A percentile compares a stretch with the other conserved stretches of the same genome.
These are phyloP conservation scores for Arion vulgaris DNA, from an alignment of 1,140 invertebrate species.

Conservation along the genomic window DNA sequence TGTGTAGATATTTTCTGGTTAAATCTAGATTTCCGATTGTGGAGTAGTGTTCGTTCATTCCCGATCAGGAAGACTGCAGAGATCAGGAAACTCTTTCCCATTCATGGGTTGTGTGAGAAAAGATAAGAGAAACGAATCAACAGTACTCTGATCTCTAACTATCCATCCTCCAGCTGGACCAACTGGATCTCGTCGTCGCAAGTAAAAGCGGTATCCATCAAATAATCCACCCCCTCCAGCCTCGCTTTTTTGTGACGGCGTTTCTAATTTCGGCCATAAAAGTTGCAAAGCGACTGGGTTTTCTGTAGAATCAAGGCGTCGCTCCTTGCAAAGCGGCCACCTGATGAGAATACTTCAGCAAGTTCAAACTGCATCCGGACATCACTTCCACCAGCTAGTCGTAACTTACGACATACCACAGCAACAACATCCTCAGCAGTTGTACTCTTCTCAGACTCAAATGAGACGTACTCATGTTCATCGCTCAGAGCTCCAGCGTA, in stretches of 20 bases:
- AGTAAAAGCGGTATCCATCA: slow-evolving; percentile 66
- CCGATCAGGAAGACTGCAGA: slow-evolving; percentile 94
- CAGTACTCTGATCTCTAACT: slow-evolving; percentile 79
- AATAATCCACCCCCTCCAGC: slow-evolving; percentile 50
- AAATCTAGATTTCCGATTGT: slow-evolving; percentile 90
- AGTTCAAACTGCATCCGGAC: slow-evolving; percentile 83
- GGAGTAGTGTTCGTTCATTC: slow-evolving; percentile 92
- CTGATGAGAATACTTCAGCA: slow-evolving; percentile 86
- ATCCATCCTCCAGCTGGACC: slow-evolving; percentile 78
- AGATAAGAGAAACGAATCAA: slow-evolving; percentile 90
- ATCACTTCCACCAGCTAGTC: slow-evolving; percentile 79
- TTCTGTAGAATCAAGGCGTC: slow-evolving; percentile 86
- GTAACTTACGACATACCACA: slow-evolving; percentile 86
- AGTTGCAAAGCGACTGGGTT: slow-evolving; percentile 93
- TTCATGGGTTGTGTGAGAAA: slow-evolving; percentile 92
- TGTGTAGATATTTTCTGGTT: slow-evolving; percentile 93
- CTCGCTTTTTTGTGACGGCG: slow-evolving; percentile 13
- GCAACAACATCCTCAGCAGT: slow-evolving; percentile 86
- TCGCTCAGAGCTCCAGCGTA: slow-evolving; percentile 90
- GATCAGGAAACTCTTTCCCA: slow-evolving; percentile 89
- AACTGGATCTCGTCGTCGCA: slow-evolving; percentile 68
- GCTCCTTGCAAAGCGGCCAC: slow-evolving; percentile 91
- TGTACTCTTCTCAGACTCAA: slow-evolving; percentile 93
- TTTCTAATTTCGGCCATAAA: slow-evolving; percentile 86
- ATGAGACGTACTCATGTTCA: slow-evolving; percentile 91